These are phyloP conservation scores for Exocentrus adspersus DNA, from an alignment of 2,888 invertebrate species.

Conservation along the genomic window DNA sequence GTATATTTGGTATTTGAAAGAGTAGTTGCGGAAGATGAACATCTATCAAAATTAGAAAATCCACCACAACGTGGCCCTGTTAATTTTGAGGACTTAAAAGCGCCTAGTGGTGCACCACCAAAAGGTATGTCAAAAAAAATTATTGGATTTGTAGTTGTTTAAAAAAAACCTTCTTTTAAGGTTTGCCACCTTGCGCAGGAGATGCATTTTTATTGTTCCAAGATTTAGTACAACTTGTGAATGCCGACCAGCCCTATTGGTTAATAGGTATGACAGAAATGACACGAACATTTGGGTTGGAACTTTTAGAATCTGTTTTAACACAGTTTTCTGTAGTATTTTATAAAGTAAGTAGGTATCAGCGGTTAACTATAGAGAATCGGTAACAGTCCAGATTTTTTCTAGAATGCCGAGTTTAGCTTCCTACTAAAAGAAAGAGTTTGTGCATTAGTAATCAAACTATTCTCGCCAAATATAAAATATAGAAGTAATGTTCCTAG, in stretches of 20 bases:
- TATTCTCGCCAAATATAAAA: constrained; percentile 99
- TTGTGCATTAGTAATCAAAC: constrained; percentile 96
- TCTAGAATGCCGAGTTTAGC: constrained; percentile 92
- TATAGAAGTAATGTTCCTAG: constrained; percentile 73
- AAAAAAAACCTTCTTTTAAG: no score
- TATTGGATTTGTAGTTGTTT: background rate
- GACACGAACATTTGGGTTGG: constrained; percentile 96
- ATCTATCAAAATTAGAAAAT: constrained; percentile 52
- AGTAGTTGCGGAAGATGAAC: constrained; percentile 78
- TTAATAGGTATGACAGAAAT: constrained; percentile 95
- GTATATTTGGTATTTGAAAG: constrained; percentile 92
- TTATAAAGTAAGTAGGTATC: constrained; percentile 72
- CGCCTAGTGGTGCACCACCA: constrained; percentile 79
- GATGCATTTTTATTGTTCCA: constrained; percentile 97
- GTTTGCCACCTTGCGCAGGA: constrained; percentile 86
- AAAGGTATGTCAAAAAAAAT: constrained; percentile 64
- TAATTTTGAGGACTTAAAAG: constrained; percentile 82
- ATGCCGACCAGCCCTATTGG: constrained; percentile 97
- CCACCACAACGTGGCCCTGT: constrained; percentile 64
- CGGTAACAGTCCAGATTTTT: constrained; percentile 43
- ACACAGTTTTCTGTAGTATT: constrained; percentile 87
- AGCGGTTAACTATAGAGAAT: background rate
- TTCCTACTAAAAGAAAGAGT: constrained; percentile 95
- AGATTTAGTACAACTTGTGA: constrained; percentile 96
- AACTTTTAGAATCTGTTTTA: constrained; percentile 92